phyloP scores from a whole-genome alignment of 2,888 invertebrate species.

The Mimumesa dahlbomi region DNA sequence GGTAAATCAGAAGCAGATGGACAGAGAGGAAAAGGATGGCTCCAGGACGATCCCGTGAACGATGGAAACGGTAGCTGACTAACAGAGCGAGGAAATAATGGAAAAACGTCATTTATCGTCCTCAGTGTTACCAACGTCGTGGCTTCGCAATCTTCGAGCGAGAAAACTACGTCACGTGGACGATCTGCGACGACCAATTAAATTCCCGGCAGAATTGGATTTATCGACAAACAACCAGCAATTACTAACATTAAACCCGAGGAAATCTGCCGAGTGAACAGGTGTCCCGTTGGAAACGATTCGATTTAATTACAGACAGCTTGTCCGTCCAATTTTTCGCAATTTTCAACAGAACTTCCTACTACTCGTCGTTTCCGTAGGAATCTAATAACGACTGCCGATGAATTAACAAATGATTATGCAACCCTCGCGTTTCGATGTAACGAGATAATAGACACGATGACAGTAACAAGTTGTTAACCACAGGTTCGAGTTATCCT shows the following conservation, averaged over 20 bases:
- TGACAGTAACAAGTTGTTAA: background rate
- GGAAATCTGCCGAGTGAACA: slow-evolving; percentile 3
- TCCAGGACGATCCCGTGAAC: background rate
- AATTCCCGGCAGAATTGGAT: slow-evolving; percentile 36
- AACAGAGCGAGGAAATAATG: slow-evolving; percentile 27
- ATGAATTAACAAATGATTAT: too few species aligned
- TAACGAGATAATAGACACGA: slow-evolving; percentile 7
- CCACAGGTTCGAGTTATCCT: background rate
- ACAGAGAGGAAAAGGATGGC: background rate
- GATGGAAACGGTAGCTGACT: background rate
- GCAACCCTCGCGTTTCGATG: too few species aligned
- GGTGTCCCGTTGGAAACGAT: background rate
- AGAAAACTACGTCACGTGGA: slow-evolving; percentile 4
- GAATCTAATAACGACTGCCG: too few species aligned
- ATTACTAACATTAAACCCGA: slow-evolving; percentile 41
- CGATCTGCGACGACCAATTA: slow-evolving; percentile 39
- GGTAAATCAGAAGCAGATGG: background rate
- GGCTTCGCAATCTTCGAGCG: slow-evolving; percentile 7
- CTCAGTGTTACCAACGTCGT: slow-evolving; percentile 30
- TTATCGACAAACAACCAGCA: slow-evolving; percentile 49
- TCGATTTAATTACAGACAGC: too few species aligned
- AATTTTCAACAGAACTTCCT: too few species aligned
- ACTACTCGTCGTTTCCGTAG: too few species aligned
- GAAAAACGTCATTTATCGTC: slow-evolving; percentile 42
- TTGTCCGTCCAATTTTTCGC: too few species aligned